Evolutionary conservation across 2,113 vertebrate genomes (phyloP).

Genomic region (Nymphicus hollandicus): DNA sequence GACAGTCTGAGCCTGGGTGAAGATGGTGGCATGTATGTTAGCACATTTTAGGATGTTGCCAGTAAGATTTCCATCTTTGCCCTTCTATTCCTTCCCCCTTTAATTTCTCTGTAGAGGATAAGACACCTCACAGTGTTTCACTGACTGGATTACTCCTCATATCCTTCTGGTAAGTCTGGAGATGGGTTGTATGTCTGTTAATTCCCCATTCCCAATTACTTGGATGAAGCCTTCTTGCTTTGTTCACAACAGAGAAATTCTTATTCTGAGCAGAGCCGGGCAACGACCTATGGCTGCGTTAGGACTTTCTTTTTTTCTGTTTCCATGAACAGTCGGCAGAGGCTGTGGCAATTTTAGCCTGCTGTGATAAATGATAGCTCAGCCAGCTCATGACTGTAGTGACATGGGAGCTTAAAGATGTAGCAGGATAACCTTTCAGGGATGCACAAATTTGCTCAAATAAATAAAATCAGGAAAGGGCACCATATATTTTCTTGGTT

Average conservation of each 20-base stretch:
- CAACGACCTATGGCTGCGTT: neutral
- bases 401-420: neutral
- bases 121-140: neutral
- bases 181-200: neutral
- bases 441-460: neutral
- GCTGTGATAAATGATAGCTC: constrained; percentile 10
- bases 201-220: neutral
- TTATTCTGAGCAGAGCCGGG: neutral
- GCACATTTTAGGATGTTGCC: neutral
- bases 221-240: neutral
- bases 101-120: neutral
- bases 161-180: neutral
- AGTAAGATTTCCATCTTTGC: neutral
- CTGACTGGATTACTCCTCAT: neutral
- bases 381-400: neutral
- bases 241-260: neutral
- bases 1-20: neutral
- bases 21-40: neutral
- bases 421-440: neutral
- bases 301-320: neutral
- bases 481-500: neutral
- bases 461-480: constrained; percentile 18
- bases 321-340: neutral
- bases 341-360: neutral
- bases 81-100: neutral